These are phyloP conservation scores for Perca flavescens DNA, from an alignment of 2,113 vertebrate species.

Conservation along the genomic window DNA sequence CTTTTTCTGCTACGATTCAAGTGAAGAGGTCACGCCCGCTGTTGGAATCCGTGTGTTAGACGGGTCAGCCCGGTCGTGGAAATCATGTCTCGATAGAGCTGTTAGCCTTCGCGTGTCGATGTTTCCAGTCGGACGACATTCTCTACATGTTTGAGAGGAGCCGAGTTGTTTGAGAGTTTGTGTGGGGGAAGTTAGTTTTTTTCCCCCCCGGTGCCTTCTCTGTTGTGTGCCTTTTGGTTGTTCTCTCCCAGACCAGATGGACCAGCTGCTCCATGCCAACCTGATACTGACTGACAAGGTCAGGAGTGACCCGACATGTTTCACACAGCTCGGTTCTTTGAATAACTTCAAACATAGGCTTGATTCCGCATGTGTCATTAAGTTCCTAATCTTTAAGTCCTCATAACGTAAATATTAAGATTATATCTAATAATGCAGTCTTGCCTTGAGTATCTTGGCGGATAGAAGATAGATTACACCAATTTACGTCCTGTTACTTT, in stretches of 20 bases:
- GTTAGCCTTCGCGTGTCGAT: not conserved
- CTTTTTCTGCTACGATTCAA: not conserved
- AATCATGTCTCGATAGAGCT: slow-evolving; percentile 10
- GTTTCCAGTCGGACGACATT: slow-evolving; percentile 65
- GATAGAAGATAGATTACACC: not conserved
- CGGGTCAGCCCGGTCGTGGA: slow-evolving; percentile 24
- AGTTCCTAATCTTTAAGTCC: not conserved
- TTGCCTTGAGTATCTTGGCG: not conserved
- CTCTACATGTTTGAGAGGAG: slow-evolving; percentile 51
- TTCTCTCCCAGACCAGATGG: slow-evolving; percentile 49
- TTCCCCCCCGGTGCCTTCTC: slow-evolving; percentile 60
- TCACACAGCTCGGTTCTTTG: not conserved
- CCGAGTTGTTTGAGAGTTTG: not conserved
- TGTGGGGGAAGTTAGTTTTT: slow-evolving; percentile 15
- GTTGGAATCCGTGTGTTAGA: slow-evolving; percentile 26
- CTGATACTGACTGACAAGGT: slow-evolving; percentile 14
- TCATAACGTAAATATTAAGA: not conserved
- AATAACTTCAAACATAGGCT: not conserved
- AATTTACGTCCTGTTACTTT: not conserved
- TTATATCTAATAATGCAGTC: not conserved
- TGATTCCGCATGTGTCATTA: not conserved
- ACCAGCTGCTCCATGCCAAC: slow-evolving; percentile 30
- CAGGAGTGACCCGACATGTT: slow-evolving; percentile 27
- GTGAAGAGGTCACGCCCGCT: slow-evolving; percentile 21
- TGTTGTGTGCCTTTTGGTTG: slow-evolving; percentile 63